Base-by-base conservation (phyloP, 2,113 vertebrate genomes). In the Accipiter virgatus region DNA sequence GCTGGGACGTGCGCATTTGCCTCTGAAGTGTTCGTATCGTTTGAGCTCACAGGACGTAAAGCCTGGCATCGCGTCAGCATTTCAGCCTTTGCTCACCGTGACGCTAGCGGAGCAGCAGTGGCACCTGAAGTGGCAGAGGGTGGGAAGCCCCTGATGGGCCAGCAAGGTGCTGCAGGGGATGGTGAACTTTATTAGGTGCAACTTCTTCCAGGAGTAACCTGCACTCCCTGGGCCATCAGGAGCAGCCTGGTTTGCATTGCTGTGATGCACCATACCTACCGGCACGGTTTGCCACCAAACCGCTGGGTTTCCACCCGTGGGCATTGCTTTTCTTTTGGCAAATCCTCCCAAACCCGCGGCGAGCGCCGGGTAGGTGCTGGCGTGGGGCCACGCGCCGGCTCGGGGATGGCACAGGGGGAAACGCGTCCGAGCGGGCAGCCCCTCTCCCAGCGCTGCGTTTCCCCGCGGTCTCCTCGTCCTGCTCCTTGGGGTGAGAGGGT, bases 351-450 rank as follows among this genome's bases (percentile, higher is more conserved):
- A 50, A 38, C 45, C 70, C 13, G 45, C 0, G 3, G 26, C 10
- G 77, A 73, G 59, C 1, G 8, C 61, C 3, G 2, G 55, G 53
- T 7, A 1, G 32, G 18, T 53, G 38, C 65, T 38, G 55, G 47
- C 3, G 3, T 0, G 9, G 73, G 32, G 26, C 40, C 38, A 10
- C 1, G 2, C 27, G 1, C 45, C 3, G 2, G 31, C 7, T 21
- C 1, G 3, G 31, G 36, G n/a, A 6, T n/a, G 66, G 67, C 48
- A 13, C 16, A 1, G 29, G n/a, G n/a, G 25, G 36, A 27, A 31
- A 27, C 0, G 22, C 12, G 6, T 7, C 50, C 4, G 6, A 59
- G 43, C 0, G 3, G n/a, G 45, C 38, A 45, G 52, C 43, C 6
- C 13, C 21, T 36, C 62, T 61, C 63, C 34, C 34, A 34, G 56